A percentile compares a stretch with the other conserved stretches of the same genome.
These are phyloP conservation scores for Phylloscopus collybita DNA, from an alignment of 2,797 vertebrate species.

Conservation along the genomic window DNA sequence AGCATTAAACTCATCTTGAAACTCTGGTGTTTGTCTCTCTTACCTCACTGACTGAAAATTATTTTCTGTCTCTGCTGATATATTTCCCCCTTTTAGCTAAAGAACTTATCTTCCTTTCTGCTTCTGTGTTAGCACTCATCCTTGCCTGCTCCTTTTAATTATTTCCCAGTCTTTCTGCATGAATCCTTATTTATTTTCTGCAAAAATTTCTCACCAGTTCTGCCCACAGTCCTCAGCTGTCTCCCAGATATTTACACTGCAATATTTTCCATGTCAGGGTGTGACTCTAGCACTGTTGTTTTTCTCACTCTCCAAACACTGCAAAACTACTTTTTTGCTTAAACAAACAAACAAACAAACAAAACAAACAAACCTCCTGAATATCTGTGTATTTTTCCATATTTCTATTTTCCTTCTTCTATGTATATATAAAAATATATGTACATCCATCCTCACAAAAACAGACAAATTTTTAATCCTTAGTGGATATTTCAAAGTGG, in stretches of 20 bases:
- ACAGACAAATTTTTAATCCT: not conserved
- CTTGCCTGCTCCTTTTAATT: conserved; percentile 30
- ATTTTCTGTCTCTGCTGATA: conserved; percentile 57
- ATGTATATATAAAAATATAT: too few species aligned
- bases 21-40: not conserved
- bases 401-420: too few species aligned
- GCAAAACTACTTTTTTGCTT: not conserved
- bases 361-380: fast-evolving
- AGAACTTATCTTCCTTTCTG: conserved; percentile 54
- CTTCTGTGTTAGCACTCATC: conserved; percentile 21
- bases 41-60: conserved; percentile 35
- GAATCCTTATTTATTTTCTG: not conserved
- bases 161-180: conserved; percentile 13
- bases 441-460: not conserved
- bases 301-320: not conserved
- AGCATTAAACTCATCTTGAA: not conserved
- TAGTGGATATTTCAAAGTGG: not conserved
- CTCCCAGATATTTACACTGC: not conserved
- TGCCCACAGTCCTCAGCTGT: not conserved
- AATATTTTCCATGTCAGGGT: not conserved
- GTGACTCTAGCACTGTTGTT: not conserved
- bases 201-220: not conserved
- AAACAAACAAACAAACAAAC: too few species aligned
- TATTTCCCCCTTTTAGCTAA: conserved; percentile 44
- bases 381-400: not conserved